These are phyloP conservation scores for Brachystomella parvula DNA, from an alignment of 1,140 invertebrate genomes.

Conservation along the genomic window DNA sequence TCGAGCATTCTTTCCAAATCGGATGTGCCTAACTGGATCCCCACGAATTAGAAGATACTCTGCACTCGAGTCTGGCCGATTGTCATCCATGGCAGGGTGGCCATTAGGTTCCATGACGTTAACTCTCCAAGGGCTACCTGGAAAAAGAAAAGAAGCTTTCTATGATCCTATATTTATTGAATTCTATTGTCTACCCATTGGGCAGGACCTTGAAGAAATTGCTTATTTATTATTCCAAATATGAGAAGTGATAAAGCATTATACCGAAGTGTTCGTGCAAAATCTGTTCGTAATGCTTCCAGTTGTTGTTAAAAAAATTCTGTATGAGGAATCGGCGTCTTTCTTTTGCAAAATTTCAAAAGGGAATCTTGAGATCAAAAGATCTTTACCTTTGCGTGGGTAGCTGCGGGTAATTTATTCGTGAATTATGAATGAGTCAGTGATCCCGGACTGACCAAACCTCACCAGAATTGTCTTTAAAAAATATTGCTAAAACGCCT, in stretches of 20 bases:
- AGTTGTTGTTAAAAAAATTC: not conserved
- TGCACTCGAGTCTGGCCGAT: conserved; percentile 19
- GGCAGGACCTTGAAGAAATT: too few species aligned
- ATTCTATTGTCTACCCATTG: too few species aligned
- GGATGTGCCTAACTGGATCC: conserved; percentile 76
- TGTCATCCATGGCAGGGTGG: conserved; percentile 23
- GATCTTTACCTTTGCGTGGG: too few species aligned
- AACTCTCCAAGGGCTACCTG: conserved; percentile 84
- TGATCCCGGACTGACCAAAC: not conserved
- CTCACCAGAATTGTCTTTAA: not conserved
- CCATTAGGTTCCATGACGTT: conserved; percentile 57
- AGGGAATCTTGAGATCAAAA: too few species aligned
- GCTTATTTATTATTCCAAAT: too few species aligned
- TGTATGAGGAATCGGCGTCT: not conserved
- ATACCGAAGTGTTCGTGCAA: not conserved
- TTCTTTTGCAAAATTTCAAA: too few species aligned
- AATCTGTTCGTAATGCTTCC: not conserved
- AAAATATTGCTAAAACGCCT: too few species aligned
- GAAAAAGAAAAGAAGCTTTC: conserved; percentile 39
- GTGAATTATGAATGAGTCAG: not conserved
- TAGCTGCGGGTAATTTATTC: too few species aligned
- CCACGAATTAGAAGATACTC: conserved; percentile 45
- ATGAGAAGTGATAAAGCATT: not conserved
- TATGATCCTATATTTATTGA: too few species aligned
- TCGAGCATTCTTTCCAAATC: conserved; percentile 70